Conservation (phyloP, 2,113 vertebrate species). For the Scopus umbretta region DNA sequence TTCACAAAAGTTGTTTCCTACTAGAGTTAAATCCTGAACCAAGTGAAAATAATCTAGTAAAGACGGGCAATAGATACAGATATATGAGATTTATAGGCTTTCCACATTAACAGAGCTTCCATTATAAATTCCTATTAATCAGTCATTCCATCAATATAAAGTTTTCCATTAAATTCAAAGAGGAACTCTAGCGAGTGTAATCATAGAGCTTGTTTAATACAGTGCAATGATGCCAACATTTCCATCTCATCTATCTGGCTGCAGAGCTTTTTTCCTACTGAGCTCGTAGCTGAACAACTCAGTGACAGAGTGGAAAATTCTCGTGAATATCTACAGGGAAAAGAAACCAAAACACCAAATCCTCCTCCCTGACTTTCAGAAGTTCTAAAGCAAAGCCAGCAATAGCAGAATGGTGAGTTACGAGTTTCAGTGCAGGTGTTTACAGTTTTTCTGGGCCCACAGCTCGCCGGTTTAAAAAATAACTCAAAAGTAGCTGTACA, state of each 20-base stretch:
- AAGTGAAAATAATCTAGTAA: slow-evolving; percentile 1
- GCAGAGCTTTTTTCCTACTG: neutral
- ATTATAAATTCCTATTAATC: slow-evolving; percentile 57
- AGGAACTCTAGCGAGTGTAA: slow-evolving; percentile 5
- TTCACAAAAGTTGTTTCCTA: neutral
- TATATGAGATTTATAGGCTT: slow-evolving; percentile 1
- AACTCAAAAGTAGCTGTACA: neutral
- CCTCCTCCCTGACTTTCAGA: neutral
- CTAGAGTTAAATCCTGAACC: neutral
- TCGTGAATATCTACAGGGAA: neutral
- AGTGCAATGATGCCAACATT: slow-evolving; percentile 32
- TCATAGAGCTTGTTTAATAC: slow-evolving; percentile 39
- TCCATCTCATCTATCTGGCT: slow-evolving; percentile 22
- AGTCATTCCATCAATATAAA: slow-evolving; percentile 23
- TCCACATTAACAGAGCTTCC: slow-evolving; percentile 39
- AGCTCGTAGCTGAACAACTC: neutral
- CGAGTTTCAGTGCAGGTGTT: neutral
- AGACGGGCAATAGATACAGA: neutral
- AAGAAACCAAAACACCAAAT: neutral
- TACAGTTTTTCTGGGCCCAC: neutral
- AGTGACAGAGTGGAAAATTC: slow-evolving; percentile 2
- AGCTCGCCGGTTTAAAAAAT: neutral
- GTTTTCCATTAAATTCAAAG: slow-evolving; percentile 54
- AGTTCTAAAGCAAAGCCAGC: neutral
- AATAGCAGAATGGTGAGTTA: neutral